A percentile compares a stretch with the other conserved stretches of the same genome.
Evolutionary conservation across 2,888 invertebrate genomes (phyloP).

Genomic region (Lycaena phlaeas): DNA sequence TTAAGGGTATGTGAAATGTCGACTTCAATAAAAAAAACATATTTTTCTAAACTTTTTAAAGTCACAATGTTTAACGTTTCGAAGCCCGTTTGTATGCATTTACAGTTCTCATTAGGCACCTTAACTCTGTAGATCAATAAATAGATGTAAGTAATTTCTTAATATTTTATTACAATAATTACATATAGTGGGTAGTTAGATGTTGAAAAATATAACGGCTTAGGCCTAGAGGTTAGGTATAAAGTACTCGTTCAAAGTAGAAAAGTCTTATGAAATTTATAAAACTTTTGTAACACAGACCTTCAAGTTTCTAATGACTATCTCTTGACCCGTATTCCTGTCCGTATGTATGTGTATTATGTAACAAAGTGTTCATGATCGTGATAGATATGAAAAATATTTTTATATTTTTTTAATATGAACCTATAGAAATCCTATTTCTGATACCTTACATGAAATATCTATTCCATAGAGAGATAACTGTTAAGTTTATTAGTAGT

Average conservation of each 20-base stretch:
- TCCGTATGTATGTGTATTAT: slow-evolving; percentile 32
- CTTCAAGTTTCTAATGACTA: neutral
- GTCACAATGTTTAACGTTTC: slow-evolving; percentile 42
- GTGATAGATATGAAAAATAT: slow-evolving; percentile 62
- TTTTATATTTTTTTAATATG: slow-evolving; percentile 56
- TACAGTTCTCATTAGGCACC: slow-evolving; percentile 48
- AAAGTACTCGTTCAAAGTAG: slow-evolving; percentile 40
- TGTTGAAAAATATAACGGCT: slow-evolving; percentile 42
- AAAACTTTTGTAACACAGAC: neutral
- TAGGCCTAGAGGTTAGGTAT: slow-evolving; percentile 15
- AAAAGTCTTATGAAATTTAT: slow-evolving; percentile 43
- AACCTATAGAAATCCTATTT: slow-evolving; percentile 33
- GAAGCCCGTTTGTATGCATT: slow-evolving; percentile 52
- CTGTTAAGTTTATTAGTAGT: slow-evolving; percentile 8
- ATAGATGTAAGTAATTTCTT: slow-evolving; percentile 24
- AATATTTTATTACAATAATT: slow-evolving; percentile 35
- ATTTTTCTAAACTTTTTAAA: slow-evolving; percentile 71
- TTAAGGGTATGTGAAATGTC: slow-evolving; percentile 48
- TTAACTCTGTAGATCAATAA: slow-evolving; percentile 29
- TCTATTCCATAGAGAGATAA: slow-evolving; percentile 29
- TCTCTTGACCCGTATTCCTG: slow-evolving; percentile 19
- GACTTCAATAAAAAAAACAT: slow-evolving; percentile 53
- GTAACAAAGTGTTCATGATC: slow-evolving; percentile 65
- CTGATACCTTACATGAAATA: slow-evolving; percentile 25
- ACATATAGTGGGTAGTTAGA: slow-evolving; percentile 45